Evolutionary conservation across 2,113 vertebrate genomes (phyloP).

Genomic region (Sebastes fasciatus): DNA sequence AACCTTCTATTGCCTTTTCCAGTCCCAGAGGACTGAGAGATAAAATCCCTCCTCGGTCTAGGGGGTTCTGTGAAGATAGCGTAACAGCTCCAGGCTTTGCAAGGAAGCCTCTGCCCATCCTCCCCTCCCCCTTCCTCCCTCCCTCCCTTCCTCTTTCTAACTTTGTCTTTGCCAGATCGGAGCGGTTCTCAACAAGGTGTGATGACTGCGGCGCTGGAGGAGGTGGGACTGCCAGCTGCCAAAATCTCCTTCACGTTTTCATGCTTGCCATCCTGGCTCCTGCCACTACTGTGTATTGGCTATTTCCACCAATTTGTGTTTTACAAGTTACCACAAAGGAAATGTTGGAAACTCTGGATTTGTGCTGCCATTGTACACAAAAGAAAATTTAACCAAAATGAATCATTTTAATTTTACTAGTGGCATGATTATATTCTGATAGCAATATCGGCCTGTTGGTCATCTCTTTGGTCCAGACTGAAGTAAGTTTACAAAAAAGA

Average conservation of each 20-base stretch:
- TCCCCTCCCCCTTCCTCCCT: slow-evolving; percentile 10
- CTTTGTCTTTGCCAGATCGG: slow-evolving; percentile 50
- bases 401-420: neutral
- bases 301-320: slow-evolving; percentile 13
- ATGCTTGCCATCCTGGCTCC: slow-evolving; percentile 8
- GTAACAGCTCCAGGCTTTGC: slow-evolving; percentile 71
- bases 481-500: too few relatives aligned
- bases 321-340: neutral
- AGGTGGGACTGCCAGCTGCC: slow-evolving; percentile 5
- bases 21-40: slow-evolving; percentile 76
- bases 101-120: slow-evolving; percentile 67
- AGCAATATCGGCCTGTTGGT: neutral
- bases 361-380: neutral
- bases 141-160: slow-evolving; percentile 39
- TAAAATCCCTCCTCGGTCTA: slow-evolving; percentile 77
- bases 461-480: neutral
- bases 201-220: slow-evolving; percentile 7
- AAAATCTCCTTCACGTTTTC: slow-evolving; percentile 18
- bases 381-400: neutral
- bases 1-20: slow-evolving; percentile 72
- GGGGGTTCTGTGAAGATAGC: slow-evolving; percentile 76
- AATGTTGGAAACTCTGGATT: neutral
- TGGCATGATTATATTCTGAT: neutral
- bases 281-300: neutral
- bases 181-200: slow-evolving; percentile 58